These are phyloP conservation scores for Chascanopsetta lugubris DNA, from an alignment of 2,113 vertebrate genomes.

Conservation along the genomic window DNA sequence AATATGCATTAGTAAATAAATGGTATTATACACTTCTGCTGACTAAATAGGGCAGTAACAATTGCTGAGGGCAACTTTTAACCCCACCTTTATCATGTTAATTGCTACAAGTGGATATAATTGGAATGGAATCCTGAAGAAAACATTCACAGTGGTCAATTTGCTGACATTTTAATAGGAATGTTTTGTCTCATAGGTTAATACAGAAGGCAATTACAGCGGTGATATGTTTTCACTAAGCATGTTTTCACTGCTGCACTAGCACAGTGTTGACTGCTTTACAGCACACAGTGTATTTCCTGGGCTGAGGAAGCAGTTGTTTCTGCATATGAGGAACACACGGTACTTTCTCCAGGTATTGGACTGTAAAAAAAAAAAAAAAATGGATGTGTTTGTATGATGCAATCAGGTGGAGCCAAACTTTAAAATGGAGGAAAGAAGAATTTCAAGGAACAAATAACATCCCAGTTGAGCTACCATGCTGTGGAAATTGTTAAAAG, in stretches of 20 bases:
- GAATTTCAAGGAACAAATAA: conserved; percentile 4
- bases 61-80: background rate
- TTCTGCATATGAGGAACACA: background rate
- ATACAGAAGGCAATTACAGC: background rate
- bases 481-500: conserved; percentile 34
- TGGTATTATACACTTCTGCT: background rate
- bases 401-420: no score
- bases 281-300: background rate
- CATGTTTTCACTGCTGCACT: background rate
- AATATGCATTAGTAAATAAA: background rate
- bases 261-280: background rate
- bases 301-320: background rate
- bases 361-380: background rate
- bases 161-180: background rate
- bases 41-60: background rate
- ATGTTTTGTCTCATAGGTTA: background rate
- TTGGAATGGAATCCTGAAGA: background rate
- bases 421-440: no score
- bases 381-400: background rate
- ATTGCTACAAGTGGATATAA: conserved; percentile 1
- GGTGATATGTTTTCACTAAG: background rate
- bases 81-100: background rate
- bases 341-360: background rate
- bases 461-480: conserved; percentile 15
- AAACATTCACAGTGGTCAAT: background rate